Evolutionary conservation across 1,140 invertebrate species (phyloP), one percentile per base, ranked within the genome.

Genomic region (Neodiprion pinetum): DNA sequence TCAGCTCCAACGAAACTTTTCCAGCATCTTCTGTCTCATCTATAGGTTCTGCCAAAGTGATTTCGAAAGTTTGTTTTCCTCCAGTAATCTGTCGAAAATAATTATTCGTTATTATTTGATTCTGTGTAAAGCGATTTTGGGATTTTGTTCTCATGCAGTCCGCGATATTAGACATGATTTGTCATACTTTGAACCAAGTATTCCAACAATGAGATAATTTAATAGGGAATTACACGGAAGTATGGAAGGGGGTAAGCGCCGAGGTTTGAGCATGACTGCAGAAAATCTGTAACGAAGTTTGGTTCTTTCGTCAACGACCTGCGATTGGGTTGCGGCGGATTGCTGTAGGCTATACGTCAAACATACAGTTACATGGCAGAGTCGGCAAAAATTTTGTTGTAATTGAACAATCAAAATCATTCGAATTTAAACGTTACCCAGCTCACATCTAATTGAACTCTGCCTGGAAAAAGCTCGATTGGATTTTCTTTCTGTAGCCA

Each of bases 211-310:
- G 11, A 69, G 40, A 69, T 12, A 14, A 69, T 69, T 69, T 21
- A 12, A 9, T 69, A 69, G 21, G 10, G 21, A 69, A 23, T 69
- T 47, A 0, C 67, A 12, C 11, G 12, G n/a, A 80, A 61, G 48
- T 7, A 68, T 17, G 79, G 80, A n/a, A 77, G 66, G 8, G 71
- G 71, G 7, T 28, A 0, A 14, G 75, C 72, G 23, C 79, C 69
- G 23, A 74, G 72, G 61, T 77, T 72, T 3, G 75, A 48, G 10
- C 72, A 76, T 23, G 65, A 67, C n/a, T 23, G 74, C 14, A 80
- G 47, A 75, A 81, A 81, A 12, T 79, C 76, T 0, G 61, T 69
- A 1, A n/a, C 66, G n/a, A 81, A 81, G 74, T 76, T 79, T 9
- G 75, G 67, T 1, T 73, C 68, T 9, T 74, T 73, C 75, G 9